These are phyloP conservation scores for Glossophaga mutica DNA, from an alignment of 2,797 vertebrate species.

Conservation along the genomic window DNA sequence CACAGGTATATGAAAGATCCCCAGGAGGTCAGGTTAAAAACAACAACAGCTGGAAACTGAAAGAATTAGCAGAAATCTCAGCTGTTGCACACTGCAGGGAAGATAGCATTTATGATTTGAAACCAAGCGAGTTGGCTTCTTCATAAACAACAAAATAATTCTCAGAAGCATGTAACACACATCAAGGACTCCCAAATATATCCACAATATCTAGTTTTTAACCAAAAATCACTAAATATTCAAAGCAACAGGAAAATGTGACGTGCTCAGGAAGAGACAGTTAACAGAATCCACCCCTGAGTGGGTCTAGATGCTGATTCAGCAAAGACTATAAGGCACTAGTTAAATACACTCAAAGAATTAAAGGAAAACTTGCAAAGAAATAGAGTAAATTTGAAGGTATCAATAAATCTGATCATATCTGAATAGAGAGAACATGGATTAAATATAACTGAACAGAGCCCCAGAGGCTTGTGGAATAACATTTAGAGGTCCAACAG, in stretches of 20 bases:
- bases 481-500: neutral
- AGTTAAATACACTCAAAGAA: slow-evolving; percentile 8
- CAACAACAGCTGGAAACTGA: neutral
- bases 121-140: neutral
- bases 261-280: neutral
- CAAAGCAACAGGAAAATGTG: slow-evolving; percentile 21
- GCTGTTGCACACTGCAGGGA: neutral
- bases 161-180: neutral
- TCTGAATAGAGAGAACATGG: neutral
- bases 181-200: neutral
- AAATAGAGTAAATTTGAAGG: neutral
- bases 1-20: neutral
- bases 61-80: neutral
- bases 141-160: neutral
- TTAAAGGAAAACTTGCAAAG: neutral
- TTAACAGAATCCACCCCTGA: neutral
- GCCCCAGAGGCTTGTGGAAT: neutral
- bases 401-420: neutral
- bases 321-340: neutral
- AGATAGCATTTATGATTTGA: neutral
- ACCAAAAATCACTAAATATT: neutral
- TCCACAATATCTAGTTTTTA: neutral
- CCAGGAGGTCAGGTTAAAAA: neutral
- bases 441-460: neutral
- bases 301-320: neutral